phyloP scores from a whole-genome alignment of 1,140 invertebrate genomes.

The Drosophila melanogaster region DNA sequence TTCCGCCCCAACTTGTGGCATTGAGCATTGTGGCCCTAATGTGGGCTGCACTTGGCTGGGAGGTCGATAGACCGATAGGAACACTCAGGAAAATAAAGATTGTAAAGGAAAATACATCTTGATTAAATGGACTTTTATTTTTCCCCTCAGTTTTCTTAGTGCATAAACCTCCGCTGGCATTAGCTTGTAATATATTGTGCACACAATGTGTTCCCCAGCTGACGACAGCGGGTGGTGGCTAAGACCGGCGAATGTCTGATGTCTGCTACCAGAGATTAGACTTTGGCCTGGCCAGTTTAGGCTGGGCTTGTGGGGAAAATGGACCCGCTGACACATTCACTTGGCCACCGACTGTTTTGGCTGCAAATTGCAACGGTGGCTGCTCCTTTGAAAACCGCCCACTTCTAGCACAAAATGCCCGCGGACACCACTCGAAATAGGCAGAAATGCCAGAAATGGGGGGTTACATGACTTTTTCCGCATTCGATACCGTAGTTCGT shows the following conservation, averaged over 20 bases:
- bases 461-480: slow-evolving; percentile 71
- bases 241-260: neutral
- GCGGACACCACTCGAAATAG: slow-evolving; percentile 36
- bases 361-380: slow-evolving; percentile 58
- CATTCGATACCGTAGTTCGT: slow-evolving; percentile 65
- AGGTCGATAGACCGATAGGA: slow-evolving; percentile 56
- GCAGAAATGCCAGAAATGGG: slow-evolving; percentile 38
- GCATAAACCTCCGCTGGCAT: slow-evolving; percentile 16
- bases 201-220: slow-evolving; percentile 47
- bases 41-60: slow-evolving; percentile 53
- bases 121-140: no score
- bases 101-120: neutral
- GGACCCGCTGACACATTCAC: slow-evolving; percentile 72
- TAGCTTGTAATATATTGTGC: slow-evolving; percentile 36
- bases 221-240: slow-evolving; percentile 57
- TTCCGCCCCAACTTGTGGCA: slow-evolving; percentile 49
- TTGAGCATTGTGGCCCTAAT: slow-evolving; percentile 73
- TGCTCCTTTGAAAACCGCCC: slow-evolving; percentile 41
- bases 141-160: neutral
- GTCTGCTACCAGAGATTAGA: slow-evolving; percentile 35
- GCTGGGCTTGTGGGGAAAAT: slow-evolving; percentile 30
- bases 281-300: slow-evolving; percentile 17
- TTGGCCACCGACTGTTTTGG: slow-evolving; percentile 49
- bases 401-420: slow-evolving; percentile 42
- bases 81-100: slow-evolving; percentile 1